These are phyloP conservation scores for Desoria tigrina DNA, from an alignment of 2,888 invertebrate genomes.

Conservation along the genomic window DNA sequence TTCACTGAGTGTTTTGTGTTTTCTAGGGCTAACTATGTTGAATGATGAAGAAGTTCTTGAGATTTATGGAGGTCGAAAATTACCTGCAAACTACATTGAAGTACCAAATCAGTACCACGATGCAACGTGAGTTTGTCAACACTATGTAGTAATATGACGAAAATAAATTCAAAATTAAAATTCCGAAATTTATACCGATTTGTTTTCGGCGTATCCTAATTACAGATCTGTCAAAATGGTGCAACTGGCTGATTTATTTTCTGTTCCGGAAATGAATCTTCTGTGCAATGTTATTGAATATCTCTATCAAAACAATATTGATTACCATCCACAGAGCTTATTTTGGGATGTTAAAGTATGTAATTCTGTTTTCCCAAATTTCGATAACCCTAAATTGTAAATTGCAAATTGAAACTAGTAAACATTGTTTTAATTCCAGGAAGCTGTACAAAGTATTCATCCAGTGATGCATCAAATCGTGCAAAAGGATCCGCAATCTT, in stretches of 20 bases:
- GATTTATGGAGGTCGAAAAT: conserved; percentile 80
- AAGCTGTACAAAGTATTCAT: conserved; percentile 82
- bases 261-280: conserved; percentile 93
- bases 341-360: conserved; percentile 89
- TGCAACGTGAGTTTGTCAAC: conserved; percentile 30
- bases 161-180: background rate
- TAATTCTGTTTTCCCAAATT: background rate
- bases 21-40: conserved; percentile 66
- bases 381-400: too few species aligned
- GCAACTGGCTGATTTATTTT: conserved; percentile 93
- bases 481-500: conserved; percentile 75
- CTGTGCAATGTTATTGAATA: conserved; percentile 92
- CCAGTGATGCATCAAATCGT: conserved; percentile 87
- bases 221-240: conserved; percentile 68
- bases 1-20: background rate
- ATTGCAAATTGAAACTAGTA: background rate
- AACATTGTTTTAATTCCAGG: conserved; percentile 63
- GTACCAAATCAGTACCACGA: conserved; percentile 56
- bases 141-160: background rate
- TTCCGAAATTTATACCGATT: too few species aligned
- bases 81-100: conserved; percentile 85
- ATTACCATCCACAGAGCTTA: conserved; percentile 92
- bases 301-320: conserved; percentile 83
- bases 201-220: conserved; percentile 10
- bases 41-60: conserved; percentile 80